Conservation (phyloP, 2,113 vertebrate genomes). For the Hippolais icterina region DNA sequence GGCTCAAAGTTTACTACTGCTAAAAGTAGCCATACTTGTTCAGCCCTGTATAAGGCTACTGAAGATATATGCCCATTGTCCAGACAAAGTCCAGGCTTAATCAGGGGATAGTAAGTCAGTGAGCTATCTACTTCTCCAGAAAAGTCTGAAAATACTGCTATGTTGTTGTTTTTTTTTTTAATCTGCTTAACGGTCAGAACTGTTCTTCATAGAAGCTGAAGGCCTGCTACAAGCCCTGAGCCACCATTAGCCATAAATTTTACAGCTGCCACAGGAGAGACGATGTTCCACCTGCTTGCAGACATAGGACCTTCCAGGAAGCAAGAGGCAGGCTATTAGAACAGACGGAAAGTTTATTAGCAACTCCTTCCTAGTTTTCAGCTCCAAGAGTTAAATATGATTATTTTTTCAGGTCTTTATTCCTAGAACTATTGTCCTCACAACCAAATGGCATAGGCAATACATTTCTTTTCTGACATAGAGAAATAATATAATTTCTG, state of each 20-base stretch:
- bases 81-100: background rate
- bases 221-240: background rate
- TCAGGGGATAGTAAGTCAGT: background rate
- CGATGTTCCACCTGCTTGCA: background rate
- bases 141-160: background rate
- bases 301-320: fast-evolving
- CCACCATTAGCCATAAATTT: background rate
- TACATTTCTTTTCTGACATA: background rate
- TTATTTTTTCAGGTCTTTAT: background rate
- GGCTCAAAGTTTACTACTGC: background rate
- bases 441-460: background rate
- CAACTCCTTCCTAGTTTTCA: background rate
- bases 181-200: background rate
- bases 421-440: background rate
- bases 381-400: background rate
- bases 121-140: background rate
- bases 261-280: background rate
- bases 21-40: background rate
- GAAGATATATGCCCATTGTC: background rate
- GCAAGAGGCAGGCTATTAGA: background rate
- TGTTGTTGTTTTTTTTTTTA: background rate
- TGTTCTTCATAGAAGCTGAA: background rate
- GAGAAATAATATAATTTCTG: background rate
- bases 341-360: background rate
- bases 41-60: background rate